Evolutionary conservation across 2,888 invertebrate genomes (phyloP), one percentile per base, ranked within the genome.

Genomic region (Auanema freiburgensis): DNA sequence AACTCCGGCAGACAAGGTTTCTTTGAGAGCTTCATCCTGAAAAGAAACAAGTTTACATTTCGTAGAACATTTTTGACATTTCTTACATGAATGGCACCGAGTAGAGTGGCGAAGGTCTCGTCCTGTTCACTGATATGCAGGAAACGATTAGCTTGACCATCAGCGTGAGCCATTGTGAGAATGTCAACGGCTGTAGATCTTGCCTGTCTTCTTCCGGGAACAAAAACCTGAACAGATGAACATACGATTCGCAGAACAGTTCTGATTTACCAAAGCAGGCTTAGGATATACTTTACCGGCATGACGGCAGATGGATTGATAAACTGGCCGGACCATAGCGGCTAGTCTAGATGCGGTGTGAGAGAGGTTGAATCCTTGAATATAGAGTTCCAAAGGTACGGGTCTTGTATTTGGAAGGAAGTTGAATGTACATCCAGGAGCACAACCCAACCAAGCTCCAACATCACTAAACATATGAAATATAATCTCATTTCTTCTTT

Each of bases 331-430:
- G 0, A 92, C 91, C 98, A 99, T 98, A 0, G 97, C 93, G 0
- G 95, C 91, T 40, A 99, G 88, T 12, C 98, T 89, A 0, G 96
- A 93, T 0, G 92, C 92, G 83, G 95, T 96, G 87, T 99, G 98
- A 0, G 95, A 94, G 49, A 97, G 91, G 87, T 96, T 98, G 86
- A 95, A 92, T 16, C 97, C 96, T 89, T 92, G 92, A 61, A 98
- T 93, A 83, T 97, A 96, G 52, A 98, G 86, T 84, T 98, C 96
- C 21, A 99, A 86, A 0, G 95, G 95, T 44, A 95, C 88, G 0
- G 97, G 98, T 1, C 98, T 88, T 2, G 97, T 96, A 83, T 93
- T 94, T 0, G 98, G 97, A 83, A 97, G 96, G 87, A 99, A 99
- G 87, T 98, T 99, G 86, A 97, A 99, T 1, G 93, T 92, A 25